Evolutionary conservation across 92 coral and sea anemone species (phyloP).

Genomic region (Parazoanthus swiftii): DNA sequence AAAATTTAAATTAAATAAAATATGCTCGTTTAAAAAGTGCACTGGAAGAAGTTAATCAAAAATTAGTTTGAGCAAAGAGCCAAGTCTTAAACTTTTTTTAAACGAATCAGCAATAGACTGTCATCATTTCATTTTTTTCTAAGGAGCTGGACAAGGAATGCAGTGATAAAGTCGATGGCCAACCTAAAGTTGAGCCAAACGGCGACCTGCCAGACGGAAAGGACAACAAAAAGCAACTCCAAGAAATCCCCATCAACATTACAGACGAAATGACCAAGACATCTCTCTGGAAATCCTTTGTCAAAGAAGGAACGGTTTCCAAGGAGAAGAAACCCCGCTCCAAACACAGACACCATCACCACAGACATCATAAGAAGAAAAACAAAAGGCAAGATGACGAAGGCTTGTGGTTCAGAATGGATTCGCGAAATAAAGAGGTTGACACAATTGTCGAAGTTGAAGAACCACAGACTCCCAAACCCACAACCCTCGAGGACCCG

Average conservation of each 20-base stretch:
- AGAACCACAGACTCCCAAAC: constrained; percentile 40
- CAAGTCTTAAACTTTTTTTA: too few relatives aligned
- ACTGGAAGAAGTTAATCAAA: too few relatives aligned
- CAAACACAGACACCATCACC: constrained; percentile 59
- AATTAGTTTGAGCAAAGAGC: too few relatives aligned
- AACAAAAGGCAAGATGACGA: constrained; percentile 50
- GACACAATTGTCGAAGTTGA: constrained; percentile 32
- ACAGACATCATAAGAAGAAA: constrained; percentile 50
- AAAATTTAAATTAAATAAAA: too few relatives aligned
- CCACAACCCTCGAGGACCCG: not conserved
- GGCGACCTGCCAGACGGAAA: constrained; percentile 56
- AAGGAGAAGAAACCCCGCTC: constrained; percentile 53
- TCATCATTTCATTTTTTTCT: not conserved
- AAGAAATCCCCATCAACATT: constrained; percentile 78
- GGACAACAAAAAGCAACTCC: constrained; percentile 50
- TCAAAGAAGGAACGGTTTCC: constrained; percentile 57
- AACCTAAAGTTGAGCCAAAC: constrained; percentile 37
- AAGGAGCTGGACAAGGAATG: constrained; percentile 32
- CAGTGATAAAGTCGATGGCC: constrained; percentile 18
- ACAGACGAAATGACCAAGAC: constrained; percentile 89
- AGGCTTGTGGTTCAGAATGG: constrained; percentile 74
- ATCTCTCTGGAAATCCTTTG: constrained; percentile 89
- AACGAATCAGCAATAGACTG: too few relatives aligned
- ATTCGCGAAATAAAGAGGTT: constrained; percentile 40
- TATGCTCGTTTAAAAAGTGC: too few relatives aligned